Evolutionary conservation across 2,888 invertebrate species (phyloP), one percentile per base, ranked within the genome.

Genomic region (Yponomeuta plumbellus): DNA sequence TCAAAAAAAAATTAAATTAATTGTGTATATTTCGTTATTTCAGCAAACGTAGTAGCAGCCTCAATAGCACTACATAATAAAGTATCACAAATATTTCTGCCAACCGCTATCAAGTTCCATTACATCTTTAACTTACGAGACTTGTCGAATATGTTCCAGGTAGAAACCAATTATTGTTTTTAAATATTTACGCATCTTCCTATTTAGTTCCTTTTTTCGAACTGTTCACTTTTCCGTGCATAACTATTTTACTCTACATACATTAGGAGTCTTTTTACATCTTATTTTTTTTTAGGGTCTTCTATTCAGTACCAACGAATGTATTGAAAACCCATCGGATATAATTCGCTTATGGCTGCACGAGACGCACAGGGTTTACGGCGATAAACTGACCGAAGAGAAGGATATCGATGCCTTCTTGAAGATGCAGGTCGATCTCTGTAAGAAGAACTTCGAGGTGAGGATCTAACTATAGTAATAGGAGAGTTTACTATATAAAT

Each of bases 111-210:
- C 66, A 99, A 99, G 85, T 99, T 98, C 76, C 99, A 99, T 84
- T 99, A 99, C 78, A 95, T 98, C 75, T 99, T 99, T 85, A 99
- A 99, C 90, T 92, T 99, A 68, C 92, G 99, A 68, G 99, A 99
- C 83, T 93, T 99, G 67, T 98, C 98, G 3, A 98, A 98, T 82
- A 95, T 98, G 67, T 99, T 98, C 82, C 97, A 97, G 94, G 97
- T 96, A 90, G 75, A 22, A 34, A 56, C 6, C 2, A 3, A 52
- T 52, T 0, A 52, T 17, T 52, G 1, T 17, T 52, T 52, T 39
- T 39, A n/a, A 34, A 34, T 34, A 5, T n/a, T 34, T 6, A 34
- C 8, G 34, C 34, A 34, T 34, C 5, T 6, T 6, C 1, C 34
- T 34, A 34, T 34, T 34, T 6, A 34, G 5, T 34, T 10, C 34